Percentiles rank a stretch among this genome's conserved stretches.
Conservation (phyloP, 2,888 invertebrate genomes). For the Gryllus longicercus region DNA sequence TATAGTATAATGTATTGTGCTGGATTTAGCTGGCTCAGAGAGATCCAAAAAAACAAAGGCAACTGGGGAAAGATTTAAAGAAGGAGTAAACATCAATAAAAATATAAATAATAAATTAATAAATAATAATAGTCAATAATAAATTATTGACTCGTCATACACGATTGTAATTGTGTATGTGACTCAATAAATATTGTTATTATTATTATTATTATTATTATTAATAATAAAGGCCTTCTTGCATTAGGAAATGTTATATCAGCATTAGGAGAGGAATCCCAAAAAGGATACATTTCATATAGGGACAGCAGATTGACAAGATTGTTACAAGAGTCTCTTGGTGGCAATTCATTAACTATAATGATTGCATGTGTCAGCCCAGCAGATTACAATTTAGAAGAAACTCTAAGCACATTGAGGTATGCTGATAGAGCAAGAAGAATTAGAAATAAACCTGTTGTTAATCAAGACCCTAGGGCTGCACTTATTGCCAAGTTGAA, state of each 20-base stretch:
- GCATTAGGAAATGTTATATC: constrained; percentile 94
- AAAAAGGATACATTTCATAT: constrained; percentile 72
- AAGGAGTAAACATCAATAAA: constrained; percentile 89
- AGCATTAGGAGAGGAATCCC: constrained; percentile 69
- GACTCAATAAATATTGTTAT: no score
- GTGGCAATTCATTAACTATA: constrained; percentile 88
- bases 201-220: no score
- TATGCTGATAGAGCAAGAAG: constrained; percentile 84
- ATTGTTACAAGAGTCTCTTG: constrained; percentile 87
- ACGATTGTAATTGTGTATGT: no score
- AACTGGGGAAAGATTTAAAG: constrained; percentile 80
- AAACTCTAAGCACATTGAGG: constrained; percentile 73
- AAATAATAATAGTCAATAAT: no score
- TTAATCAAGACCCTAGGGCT: constrained; percentile 77
- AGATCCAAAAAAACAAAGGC: constrained; percentile 86
- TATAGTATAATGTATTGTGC: constrained; percentile 71
- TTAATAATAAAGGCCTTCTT: constrained; percentile 82
- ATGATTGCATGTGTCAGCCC: constrained; percentile 97
- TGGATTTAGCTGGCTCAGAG: constrained; percentile 90
- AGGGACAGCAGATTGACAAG: constrained; percentile 88
- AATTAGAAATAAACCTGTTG: constrained; percentile 84
- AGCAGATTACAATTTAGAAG: constrained; percentile 61
- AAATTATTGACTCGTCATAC: no score
- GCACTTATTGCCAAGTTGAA: constrained; percentile 76
- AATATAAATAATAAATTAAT: no score